phyloP scores from a whole-genome alignment of 2,797 vertebrate genomes.

The Miichthys miiuy region DNA sequence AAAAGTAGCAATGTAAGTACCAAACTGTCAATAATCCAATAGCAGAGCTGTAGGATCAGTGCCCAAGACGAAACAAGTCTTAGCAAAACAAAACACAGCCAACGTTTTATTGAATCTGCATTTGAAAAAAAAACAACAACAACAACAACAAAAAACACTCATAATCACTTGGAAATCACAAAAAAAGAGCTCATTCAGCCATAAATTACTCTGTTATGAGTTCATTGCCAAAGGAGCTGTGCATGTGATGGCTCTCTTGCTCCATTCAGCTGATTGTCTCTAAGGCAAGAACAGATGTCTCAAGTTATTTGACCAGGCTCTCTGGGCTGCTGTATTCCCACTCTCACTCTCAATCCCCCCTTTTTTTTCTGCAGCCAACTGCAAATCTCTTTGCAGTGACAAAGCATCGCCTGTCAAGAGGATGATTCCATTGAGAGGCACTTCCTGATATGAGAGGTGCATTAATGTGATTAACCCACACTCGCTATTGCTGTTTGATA shows the following conservation, averaged over 20 bases:
- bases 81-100: conserved; percentile 18
- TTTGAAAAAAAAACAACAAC: conserved; percentile 16
- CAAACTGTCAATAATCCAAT: conserved; percentile 26
- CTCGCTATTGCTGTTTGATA: conserved; percentile 70
- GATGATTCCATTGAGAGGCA: conserved; percentile 77
- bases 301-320: conserved; percentile 59
- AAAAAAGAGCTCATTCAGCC: conserved; percentile 24
- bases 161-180: conserved; percentile 37
- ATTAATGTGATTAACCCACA: conserved; percentile 83
- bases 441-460: conserved; percentile 78
- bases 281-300: conserved; percentile 63
- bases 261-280: conserved; percentile 56
- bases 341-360: conserved; percentile 30
- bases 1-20: conserved; percentile 10
- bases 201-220: conserved; percentile 40
- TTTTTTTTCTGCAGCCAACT: conserved; percentile 39
- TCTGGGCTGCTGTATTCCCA: conserved; percentile 53
- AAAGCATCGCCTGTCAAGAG: conserved; percentile 77
- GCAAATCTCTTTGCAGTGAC: conserved; percentile 68
- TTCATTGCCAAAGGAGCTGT: neutral
- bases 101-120: conserved; percentile 35
- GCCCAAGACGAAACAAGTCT: conserved; percentile 22
- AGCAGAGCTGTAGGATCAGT: conserved; percentile 28
- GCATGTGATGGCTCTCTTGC: conserved; percentile 30
- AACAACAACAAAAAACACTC: neutral